Evolutionary conservation across 2,113 vertebrate genomes (phyloP), one percentile per base, ranked within the genome.

Genomic region (Lagenorhynchus albirostris): DNA sequence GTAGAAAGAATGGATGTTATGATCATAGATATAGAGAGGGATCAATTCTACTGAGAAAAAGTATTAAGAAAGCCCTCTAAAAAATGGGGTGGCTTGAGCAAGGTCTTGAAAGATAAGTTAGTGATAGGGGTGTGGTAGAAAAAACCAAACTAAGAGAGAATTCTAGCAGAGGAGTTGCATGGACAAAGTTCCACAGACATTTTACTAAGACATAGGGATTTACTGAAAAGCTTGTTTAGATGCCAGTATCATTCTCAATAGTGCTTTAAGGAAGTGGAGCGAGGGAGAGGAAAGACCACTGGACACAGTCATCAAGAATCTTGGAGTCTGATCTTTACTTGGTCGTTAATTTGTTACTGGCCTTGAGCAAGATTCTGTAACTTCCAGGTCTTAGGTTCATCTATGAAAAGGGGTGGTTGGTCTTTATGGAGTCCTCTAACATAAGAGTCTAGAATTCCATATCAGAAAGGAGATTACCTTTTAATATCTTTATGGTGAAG

Each of bases 381-480:
- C 8, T 11, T n/a, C 25, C 10, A 53, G 38, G 38, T 44, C 8
- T 92, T 87, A 18, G 25, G 26, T 70, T 77, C 9, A 88, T 63
- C 26, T 82, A 26, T 55, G 50, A 58, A 93, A 55, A 20, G 33
- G 90, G 41, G 13, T 67, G 10, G 8, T 63, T 82, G 50, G 44
- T 94, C 80, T 94, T 73, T 73, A 83, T 90, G 38, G 15, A 25
- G 26, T 60, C 36, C 3, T 83, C 20, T 17, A 74, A 73, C 36
- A 73, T 17, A 26, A 60, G 41, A 83, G 31, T 95, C 21, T 47
- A 90, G 38, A 90, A 73, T 87, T 86, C n/a, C 53, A 82, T 68
- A 83, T 90, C 25, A 86, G 62, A 95, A 82, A 53, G 31, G 38
- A 97, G 38, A 82, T 79, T 25, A 91, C 18, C 53, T 95, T 85